phyloP scores from a whole-genome alignment of 2,113 vertebrate species.

The Malaclemys terrapin region DNA sequence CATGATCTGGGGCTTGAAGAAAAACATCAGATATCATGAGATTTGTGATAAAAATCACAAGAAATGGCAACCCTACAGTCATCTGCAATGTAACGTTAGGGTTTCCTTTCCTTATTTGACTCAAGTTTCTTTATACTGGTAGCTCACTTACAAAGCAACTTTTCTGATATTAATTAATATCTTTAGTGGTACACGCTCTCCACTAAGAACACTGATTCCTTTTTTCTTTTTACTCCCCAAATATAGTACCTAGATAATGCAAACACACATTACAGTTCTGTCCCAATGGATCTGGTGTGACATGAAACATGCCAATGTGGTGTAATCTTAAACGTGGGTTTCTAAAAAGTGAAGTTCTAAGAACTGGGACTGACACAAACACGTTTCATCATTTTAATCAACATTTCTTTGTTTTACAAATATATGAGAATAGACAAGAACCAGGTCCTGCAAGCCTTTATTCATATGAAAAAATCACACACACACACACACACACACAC shows the following conservation, averaged over 20 bases:
- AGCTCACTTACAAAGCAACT: not conserved
- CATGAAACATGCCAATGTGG: not conserved
- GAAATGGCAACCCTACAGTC: not conserved
- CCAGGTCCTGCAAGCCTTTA: not conserved
- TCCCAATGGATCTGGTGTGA: fast-evolving
- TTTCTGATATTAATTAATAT: not conserved
- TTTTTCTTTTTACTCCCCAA: not conserved
- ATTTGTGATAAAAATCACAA: not conserved
- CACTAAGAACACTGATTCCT: not conserved
- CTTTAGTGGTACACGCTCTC: not conserved
- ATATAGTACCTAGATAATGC: not conserved
- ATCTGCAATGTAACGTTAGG: not conserved
- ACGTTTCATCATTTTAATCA: constrained; percentile 49
- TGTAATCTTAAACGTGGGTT: not conserved
- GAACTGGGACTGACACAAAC: constrained; percentile 29
- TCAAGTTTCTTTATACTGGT: not conserved
- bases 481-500: not conserved
- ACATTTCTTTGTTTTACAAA: constrained; percentile 23
- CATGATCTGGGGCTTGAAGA: not conserved
- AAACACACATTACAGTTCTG: not conserved
- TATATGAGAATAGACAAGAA: not conserved
- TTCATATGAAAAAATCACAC: not conserved
- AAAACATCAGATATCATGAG: not conserved
- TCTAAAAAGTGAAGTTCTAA: not conserved
- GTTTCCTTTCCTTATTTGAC: not conserved